Evolutionary conservation across 2,113 vertebrate species (phyloP).

Genomic region (Heterochromis multidens): DNA sequence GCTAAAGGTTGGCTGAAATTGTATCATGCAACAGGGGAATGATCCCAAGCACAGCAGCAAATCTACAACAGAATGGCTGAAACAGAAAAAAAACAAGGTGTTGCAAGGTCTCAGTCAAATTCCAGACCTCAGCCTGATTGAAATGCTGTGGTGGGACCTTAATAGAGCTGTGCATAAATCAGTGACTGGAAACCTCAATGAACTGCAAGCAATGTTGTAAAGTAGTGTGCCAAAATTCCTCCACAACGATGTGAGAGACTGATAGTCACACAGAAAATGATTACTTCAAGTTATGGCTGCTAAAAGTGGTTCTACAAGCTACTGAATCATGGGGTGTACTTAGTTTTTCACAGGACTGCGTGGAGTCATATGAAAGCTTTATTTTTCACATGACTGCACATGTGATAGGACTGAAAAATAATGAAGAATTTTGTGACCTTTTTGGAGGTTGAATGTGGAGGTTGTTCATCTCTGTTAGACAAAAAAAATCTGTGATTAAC

Average conservation of each 20-base stretch:
- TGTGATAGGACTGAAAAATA: background rate
- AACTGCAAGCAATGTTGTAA: background rate
- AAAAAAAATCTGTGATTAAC: background rate
- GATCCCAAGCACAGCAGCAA: background rate
- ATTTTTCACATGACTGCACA: too few species aligned
- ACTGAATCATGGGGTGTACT: background rate
- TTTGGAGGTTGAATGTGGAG: background rate
- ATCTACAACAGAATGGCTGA: background rate
- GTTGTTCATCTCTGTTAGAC: background rate
- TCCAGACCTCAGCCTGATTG: background rate
- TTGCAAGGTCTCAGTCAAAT: background rate
- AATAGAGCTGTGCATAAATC: background rate
- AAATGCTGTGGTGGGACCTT: background rate
- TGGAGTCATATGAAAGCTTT: background rate
- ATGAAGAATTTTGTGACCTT: background rate
- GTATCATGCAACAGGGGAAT: background rate
- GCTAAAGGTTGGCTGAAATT: background rate
- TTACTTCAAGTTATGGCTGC: background rate
- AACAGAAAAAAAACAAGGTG: background rate
- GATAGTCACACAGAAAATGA: background rate
- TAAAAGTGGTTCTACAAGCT: background rate
- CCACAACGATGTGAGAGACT: background rate
- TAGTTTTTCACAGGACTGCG: background rate
- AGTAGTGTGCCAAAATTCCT: accelerated
- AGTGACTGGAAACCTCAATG: background rate